Evolutionary conservation across 2,113 vertebrate genomes (phyloP), one percentile per base, ranked within the genome.

Genomic region (Equus quagga): DNA sequence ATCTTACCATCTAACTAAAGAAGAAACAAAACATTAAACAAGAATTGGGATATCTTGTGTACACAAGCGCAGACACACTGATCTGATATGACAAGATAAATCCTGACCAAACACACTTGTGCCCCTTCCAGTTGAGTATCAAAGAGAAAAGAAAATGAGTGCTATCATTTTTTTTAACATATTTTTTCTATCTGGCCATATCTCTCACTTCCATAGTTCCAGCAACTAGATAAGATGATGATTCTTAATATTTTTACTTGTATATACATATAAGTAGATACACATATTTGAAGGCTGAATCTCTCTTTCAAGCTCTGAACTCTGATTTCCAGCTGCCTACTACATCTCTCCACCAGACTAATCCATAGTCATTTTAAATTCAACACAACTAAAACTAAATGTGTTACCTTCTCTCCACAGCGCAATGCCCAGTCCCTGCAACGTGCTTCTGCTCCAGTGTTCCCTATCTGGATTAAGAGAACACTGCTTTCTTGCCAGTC

Each of bases 401-500:
- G 6, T 56, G 21, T 12, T 9, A 3, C 2, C 7, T 10, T 12
- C 44, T 78, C 84, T 26, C 2, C 1, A 3, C 8, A 6, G 1
- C 19, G 17, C 5, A 31, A 10, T 3, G n/a, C 33, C 58, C 28
- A 2, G n/a, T 0, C 18, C 21, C 64, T 21, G 8, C 3, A 24
- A 33, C 41, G 2, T 11, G 19, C 10, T 36, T 24, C 44, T 54
- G 86, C 80, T 70, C 67, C 28, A 21, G 28, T 0, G 46, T 15
- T 73, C 91, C 75, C 26, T 5, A 6, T 3, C 14, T 13, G 4
- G 7, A 19, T 6, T 8, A 28, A 26, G 0, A 19, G 5, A 87
- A n/a, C n/a, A 44, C 26, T 26, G 64, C n/a, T 51, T 65, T 70
- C 21, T 12, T 41, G 24, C 31, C 13, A 19, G 5, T 23, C 24